These are phyloP conservation scores for Drosophila pandora DNA, from an alignment of 1,140 invertebrate species.

Conservation along the genomic window DNA sequence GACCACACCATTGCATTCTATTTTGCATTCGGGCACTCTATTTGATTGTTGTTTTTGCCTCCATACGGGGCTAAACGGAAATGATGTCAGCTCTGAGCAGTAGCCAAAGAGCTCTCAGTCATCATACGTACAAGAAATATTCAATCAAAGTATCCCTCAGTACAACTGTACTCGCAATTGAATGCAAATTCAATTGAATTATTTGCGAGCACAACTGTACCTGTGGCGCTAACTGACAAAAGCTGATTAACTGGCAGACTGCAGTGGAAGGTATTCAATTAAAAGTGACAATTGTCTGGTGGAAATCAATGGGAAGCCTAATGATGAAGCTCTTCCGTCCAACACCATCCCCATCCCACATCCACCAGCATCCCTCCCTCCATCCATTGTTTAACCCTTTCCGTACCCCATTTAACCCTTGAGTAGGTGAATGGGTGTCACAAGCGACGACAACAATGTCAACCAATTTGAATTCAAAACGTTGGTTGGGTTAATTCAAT, in stretches of 20 bases:
- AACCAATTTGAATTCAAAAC: slow-evolving; percentile 57
- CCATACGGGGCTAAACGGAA: slow-evolving; percentile 35
- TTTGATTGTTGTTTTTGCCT: slow-evolving; percentile 22
- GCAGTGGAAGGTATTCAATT: slow-evolving; percentile 59
- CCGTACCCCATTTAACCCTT: slow-evolving; percentile 34
- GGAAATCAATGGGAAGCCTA: slow-evolving; percentile 44
- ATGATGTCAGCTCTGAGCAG: slow-evolving; percentile 38
- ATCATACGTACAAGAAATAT: neutral
- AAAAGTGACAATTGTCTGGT: slow-evolving; percentile 52
- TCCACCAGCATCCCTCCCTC: neutral
- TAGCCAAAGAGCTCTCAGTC: slow-evolving; percentile 11
- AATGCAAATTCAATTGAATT: slow-evolving; percentile 33
- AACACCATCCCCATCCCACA: neutral
- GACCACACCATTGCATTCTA: slow-evolving; percentile 44
- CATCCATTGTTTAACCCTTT: too few species aligned
- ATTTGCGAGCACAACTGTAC: slow-evolving; percentile 39
- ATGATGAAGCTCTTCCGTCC: slow-evolving; percentile 13
- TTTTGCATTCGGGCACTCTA: slow-evolving; percentile 28
- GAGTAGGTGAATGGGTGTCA: slow-evolving; percentile 43
- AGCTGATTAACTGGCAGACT: slow-evolving; percentile 63
- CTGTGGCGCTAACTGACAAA: slow-evolving; percentile 43
- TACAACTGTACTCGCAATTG: slow-evolving; percentile 1
- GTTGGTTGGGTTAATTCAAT: slow-evolving; percentile 74
- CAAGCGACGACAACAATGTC: slow-evolving; percentile 44
- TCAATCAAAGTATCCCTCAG: slow-evolving; percentile 44